Evolutionary conservation across 2,888 invertebrate species (phyloP), one percentile per base, ranked within the genome.

Genomic region (Trachelus troglodyta): DNA sequence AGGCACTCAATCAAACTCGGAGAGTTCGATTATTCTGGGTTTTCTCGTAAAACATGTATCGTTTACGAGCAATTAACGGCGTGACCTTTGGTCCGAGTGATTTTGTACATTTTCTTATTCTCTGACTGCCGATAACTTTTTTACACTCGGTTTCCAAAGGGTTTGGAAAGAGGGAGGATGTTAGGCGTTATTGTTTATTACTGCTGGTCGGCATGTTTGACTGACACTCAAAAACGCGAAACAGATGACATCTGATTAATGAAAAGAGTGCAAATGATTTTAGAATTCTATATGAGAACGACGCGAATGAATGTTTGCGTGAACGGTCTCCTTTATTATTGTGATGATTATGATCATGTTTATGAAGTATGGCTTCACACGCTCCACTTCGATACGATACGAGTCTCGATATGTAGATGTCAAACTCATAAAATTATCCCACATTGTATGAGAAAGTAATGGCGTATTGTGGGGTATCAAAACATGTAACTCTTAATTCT

Each of bases 1-100:
- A 88, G 86, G 86, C 86, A 87, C 85, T 87, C 85, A 89, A 89
- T 89, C 89, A 89, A 89, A 89, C 86, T 87, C 82, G 81, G 86
- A 86, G 85, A 86, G 84, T 86, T 85, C 83, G 83, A 85, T 88
- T 87, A 84, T 85, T 84, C 87, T 85, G 85, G 79, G 78, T 77
- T 78, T 77, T 79, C 9, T 33, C 80, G 81, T 69, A 69, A 80
- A 69, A 77, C 83, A 80, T 78, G 77, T 81, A 80, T 76, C 75
- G 79, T 84, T 84, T 87, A 82, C 80, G 82, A 84, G 83, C 85
- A 79, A 23, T 35, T 35, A 74, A 34, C 6, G n/a, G 35, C 23
- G 37, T 33, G 37, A 71, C 31, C 73, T 40, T 76, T 76, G 76
- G 30, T 40, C 76, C 76, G 74, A 75, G 78, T 78, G 73, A 76